Percentiles rank a stretch among this genome's conserved stretches.
Evolutionary conservation across 1,140 invertebrate genomes (phyloP).

Genomic region (fruit fly (Drosophila melanogaster)): Release_6_plus_ISO1_MT NT_033777.3:24548501-24549000

Average conservation of each 20-base stretch:
- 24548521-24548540: constrained; percentile 20
- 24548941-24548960: constrained; percentile 34
- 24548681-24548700: too few species aligned
- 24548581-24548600: not conserved
- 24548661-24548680: too few species aligned
- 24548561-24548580: not conserved
- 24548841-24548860: constrained; percentile 31
- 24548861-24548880: constrained; percentile 50
- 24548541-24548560: too few species aligned
- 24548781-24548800: constrained; percentile 33
- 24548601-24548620: not conserved
- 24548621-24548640: not conserved
- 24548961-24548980: constrained; percentile 37
- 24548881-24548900: constrained; percentile 22
- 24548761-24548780: constrained; percentile 21
- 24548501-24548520: constrained; percentile 38
- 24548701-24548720: not conserved
- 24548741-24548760: not conserved
- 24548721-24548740: not conserved
- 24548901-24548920: constrained; percentile 52
- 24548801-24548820: constrained; percentile 5
- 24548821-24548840: constrained; percentile 34
- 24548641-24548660: too few species aligned
- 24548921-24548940: constrained; percentile 60
- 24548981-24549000: constrained; percentile 48